phyloP scores from a whole-genome alignment of 2,888 invertebrate species.

The Drosophila paramelanica region DNA sequence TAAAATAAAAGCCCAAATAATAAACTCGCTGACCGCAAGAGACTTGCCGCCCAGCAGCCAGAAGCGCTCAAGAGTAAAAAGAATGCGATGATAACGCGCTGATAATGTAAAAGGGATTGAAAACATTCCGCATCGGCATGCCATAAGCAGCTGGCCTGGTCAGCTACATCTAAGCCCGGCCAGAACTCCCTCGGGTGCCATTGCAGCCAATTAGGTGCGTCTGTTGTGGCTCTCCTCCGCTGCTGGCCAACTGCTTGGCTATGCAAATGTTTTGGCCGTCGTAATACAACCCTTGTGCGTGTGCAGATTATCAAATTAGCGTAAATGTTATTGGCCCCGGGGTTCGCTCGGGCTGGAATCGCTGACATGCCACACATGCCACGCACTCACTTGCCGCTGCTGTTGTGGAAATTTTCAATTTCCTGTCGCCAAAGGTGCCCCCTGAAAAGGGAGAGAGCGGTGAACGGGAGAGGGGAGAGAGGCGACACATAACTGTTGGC shows the following conservation, averaged over 20 bases:
- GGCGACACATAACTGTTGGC: constrained; percentile 24
- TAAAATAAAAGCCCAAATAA: constrained; percentile 79
- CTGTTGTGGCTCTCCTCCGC: constrained; percentile 38
- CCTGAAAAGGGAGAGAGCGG: constrained; percentile 14
- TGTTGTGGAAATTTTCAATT: constrained; percentile 75
- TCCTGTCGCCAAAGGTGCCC: constrained; percentile 65
- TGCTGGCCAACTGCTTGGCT: constrained; percentile 62
- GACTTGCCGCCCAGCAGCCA: constrained; percentile 12
- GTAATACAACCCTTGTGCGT: constrained; percentile 65
- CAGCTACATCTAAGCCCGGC: constrained; percentile 28
- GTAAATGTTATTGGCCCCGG: constrained; percentile 74
- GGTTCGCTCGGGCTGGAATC: constrained; percentile 40
- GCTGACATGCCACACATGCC: constrained; percentile 65
- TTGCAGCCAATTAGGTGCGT: constrained; percentile 85
- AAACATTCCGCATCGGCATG: constrained; percentile 20
- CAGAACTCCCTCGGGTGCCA: constrained; percentile 83
- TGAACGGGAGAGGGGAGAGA: background rate
- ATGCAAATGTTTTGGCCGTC: constrained; percentile 79
- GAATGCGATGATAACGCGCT: constrained; percentile 78
- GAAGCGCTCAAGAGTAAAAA: constrained; percentile 26
- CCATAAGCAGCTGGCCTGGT: constrained; percentile 33
- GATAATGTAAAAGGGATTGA: constrained; percentile 62
- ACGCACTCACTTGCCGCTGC: constrained; percentile 16
- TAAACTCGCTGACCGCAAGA: constrained; percentile 78
- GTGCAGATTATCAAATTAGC: constrained; percentile 82